Base-by-base conservation (phyloP, 1,140 invertebrate genomes). In the Drosophila sp. region DNA sequence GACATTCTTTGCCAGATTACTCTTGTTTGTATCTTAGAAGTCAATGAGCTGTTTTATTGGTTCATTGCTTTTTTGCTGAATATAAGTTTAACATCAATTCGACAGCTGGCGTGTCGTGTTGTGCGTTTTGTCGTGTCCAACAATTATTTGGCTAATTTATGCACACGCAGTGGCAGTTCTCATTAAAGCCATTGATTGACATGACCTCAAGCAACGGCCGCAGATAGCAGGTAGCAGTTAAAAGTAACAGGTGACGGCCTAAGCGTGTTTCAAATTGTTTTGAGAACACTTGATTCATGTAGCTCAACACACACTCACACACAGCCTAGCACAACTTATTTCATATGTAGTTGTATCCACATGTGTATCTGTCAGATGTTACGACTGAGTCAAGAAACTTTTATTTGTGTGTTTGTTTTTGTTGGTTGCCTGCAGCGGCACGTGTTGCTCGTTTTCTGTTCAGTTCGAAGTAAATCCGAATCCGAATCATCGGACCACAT, bases 121-220 rank as follows among this genome's bases (percentile, higher is more conserved):
- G 34, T 51, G 34, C 46, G 62, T 62, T 59, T 58, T 75, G 14
- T 53, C 62, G 58, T 76, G 82, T 78, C 80, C 25, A 81, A 81
- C 70, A 86, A 86, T 86, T 86, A 81, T 86, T 73, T 87, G 74
- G 82, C 82, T 86, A 87, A 86, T 86, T 86, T 86, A 84, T 87
- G 76, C 66, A 50, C 82, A 86, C 78, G 78, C 82, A 81, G 74
- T 80, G 59, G 82, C 64, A 78, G 72, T 58, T 71, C 82, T 78
- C 82, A 87, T 72, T 83, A 72, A 71, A 67, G 82, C 43, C 64
- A 69, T 87, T 84, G 80, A 84, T 84, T 86, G 80, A 66, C 78
- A 74, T 86, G 80, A 84, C 78, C 78, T 72, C 74, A 50, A 65
- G 57, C 29, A 32, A 34, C 29, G 58, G 29, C 40, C 46, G 50